phyloP scores from a whole-genome alignment of 2,888 invertebrate genomes.

The Tinea semifulvella region DNA sequence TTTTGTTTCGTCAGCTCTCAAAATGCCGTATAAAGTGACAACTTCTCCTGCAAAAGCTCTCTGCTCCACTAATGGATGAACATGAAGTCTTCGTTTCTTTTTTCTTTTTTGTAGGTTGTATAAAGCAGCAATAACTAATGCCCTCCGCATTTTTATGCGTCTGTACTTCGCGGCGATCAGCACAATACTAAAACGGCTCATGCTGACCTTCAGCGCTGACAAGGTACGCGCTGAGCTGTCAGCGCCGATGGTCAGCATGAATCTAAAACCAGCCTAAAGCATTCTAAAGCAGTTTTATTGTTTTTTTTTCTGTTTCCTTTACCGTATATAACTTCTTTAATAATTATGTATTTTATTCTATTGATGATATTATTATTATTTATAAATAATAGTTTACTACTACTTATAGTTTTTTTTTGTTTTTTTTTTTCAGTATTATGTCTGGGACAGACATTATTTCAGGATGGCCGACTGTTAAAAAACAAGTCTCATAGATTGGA shows the following conservation, averaged over 20 bases:
- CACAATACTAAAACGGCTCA: slow-evolving; percentile 20
- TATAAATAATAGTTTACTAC: too few species aligned
- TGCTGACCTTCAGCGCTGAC: slow-evolving; percentile 19
- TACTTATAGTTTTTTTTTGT: too few species aligned
- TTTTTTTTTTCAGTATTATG: too few species aligned
- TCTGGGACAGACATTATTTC: too few species aligned
- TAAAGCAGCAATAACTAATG: slow-evolving; percentile 22
- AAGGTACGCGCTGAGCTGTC: slow-evolving; percentile 22
- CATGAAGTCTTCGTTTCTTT: slow-evolving; percentile 21
- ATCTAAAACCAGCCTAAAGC: not conserved
- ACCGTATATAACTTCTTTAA: too few species aligned
- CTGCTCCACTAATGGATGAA: slow-evolving; percentile 24
- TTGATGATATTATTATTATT: too few species aligned
- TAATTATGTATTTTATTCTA: too few species aligned
- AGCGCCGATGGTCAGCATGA: slow-evolving; percentile 17
- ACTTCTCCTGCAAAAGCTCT: slow-evolving; percentile 19
- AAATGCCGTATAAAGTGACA: slow-evolving; percentile 14
- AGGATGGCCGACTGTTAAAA: too few species aligned
- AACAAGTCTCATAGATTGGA: too few species aligned
- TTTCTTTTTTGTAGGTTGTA: slow-evolving; percentile 19
- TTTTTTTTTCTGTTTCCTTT: too few species aligned
- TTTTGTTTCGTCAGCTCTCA: slow-evolving; percentile 13
- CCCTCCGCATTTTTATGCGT: slow-evolving; percentile 22
- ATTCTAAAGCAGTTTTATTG: too few species aligned
- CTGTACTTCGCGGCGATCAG: slow-evolving; percentile 3